Conservation (phyloP, 2,113 vertebrate genomes). For the Pionites leucogaster region DNA sequence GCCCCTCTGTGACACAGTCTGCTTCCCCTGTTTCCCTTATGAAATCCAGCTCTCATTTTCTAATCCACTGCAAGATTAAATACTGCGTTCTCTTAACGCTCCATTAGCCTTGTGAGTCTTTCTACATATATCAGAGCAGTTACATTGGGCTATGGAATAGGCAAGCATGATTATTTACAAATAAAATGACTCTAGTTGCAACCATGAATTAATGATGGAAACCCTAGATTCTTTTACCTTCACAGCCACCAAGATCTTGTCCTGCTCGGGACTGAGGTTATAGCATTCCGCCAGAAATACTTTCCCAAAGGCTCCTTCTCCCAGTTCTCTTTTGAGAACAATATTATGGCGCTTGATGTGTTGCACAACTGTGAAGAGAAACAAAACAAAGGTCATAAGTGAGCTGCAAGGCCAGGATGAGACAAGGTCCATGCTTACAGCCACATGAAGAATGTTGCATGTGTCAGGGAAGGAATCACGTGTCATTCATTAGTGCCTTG, state of each 20-base stretch:
- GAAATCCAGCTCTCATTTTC: not conserved
- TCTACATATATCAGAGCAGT: not conserved
- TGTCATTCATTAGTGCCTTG: not conserved
- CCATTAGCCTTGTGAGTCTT: not conserved
- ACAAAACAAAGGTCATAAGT: conserved; percentile 43
- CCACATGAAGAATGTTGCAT: not conserved
- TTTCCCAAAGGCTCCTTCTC: conserved; percentile 98
- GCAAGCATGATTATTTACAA: not conserved
- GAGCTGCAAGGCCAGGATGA: not conserved
- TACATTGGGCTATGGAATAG: not conserved
- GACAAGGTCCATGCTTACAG: fast-evolving
- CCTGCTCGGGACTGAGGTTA: conserved; percentile 92
- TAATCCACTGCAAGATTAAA: conserved; percentile 7
- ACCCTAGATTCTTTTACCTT: conserved; percentile 83
- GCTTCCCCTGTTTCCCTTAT: not conserved
- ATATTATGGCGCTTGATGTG: conserved; percentile 99
- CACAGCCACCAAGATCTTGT: conserved; percentile 97
- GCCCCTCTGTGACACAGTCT: not conserved
- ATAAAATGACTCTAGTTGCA: not conserved
- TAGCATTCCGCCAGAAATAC: conserved; percentile 98
- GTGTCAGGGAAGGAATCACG: not conserved
- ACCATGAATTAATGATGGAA: conserved; percentile 34
- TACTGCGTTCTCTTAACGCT: not conserved
- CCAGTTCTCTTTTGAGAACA: conserved; percentile 95
- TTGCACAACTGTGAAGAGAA: conserved; percentile 89